phyloP scores from a whole-genome alignment of 2,113 vertebrate species.

The Pipra filicauda region DNA sequence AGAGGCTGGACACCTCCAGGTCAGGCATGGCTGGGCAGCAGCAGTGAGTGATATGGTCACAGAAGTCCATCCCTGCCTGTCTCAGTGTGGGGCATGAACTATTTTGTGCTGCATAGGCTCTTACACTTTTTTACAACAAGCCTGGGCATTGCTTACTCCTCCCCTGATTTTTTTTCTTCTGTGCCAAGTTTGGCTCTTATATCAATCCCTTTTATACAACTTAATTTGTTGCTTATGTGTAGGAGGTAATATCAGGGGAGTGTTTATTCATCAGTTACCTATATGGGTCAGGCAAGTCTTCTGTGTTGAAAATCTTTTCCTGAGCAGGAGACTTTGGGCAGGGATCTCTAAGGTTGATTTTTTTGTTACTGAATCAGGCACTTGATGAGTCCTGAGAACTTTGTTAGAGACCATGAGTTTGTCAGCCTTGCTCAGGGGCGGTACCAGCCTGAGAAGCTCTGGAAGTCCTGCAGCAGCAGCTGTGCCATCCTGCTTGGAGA shows the following conservation, averaged over 20 bases:
- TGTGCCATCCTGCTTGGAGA: not conserved
- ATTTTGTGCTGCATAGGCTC: not conserved
- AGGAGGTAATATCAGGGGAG: not conserved
- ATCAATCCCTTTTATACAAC: not conserved
- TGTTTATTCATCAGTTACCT: not conserved
- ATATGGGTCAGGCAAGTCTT: not conserved
- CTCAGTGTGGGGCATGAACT: not conserved
- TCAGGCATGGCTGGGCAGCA: not conserved
- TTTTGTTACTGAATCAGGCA: not conserved
- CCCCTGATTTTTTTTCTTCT: not conserved
- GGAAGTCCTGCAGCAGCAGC: not conserved
- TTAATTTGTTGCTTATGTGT: not conserved
- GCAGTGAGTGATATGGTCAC: fast-evolving
- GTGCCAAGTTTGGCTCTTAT: not conserved
- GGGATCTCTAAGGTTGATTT: not conserved
- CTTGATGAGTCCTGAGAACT: not conserved
- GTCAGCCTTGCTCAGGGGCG: not conserved
- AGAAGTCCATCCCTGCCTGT: not conserved
- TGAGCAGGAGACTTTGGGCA: not conserved
- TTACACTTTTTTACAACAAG: not conserved
- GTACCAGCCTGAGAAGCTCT: not conserved
- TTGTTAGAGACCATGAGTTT: not conserved
- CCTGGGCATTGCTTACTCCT: not conserved
- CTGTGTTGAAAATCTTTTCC: not conserved
- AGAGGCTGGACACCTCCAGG: not conserved